Evolutionary conservation across 2,888 invertebrate species (phyloP), one percentile per base, ranked within the genome.

Genomic region (Leptopilina syphax): DNA sequence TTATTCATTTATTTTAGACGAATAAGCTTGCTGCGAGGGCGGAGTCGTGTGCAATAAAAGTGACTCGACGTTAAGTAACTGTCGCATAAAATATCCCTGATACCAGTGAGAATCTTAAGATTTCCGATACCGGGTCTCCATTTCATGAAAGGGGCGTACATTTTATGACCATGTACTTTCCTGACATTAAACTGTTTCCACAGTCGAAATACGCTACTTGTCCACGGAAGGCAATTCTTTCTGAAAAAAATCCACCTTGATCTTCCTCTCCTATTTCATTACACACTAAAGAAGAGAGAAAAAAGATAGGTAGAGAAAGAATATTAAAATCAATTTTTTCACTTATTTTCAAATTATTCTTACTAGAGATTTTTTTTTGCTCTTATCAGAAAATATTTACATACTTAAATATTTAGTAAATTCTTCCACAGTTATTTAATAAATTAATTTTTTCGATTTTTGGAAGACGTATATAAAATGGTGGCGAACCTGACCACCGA

Each of bases 101-200:
- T 57, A 73, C 73, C n/a, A n/a, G 54, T n/a, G 57, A n/a, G 73
- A 73, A 57, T 57, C 34, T 34, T 34, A 73, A 73, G 57, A 73
- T 57, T 73, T 27, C 8, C 34, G 54, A 73, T 73, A 57, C 34
- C 34, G 10, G 44, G 73, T 73, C 57, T 57, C 57, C 57, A 73
- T 73, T 73, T 54, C 54, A 73, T 73, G 57, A 73, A 57, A 41
- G 57, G 73, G 34, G 73, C 57, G 73, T 73, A 73, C 57, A 73
- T 73, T 73, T 73, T 57, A 73, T 73, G 57, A 34, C 73, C 73
- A n/a, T 70, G 70, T 70, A 70, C 70, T 70, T 50, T 47, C 54
- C 13, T n/a, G 73, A 57, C 73, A 73, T 73, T 73, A 73, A 73
- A 73, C 57, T 73, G 34, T 57, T 57, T 54, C 13, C n/a, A 34